phyloP scores from a whole-genome alignment of 2,113 vertebrate species.

The Dendrocopos noguchii region DNA sequence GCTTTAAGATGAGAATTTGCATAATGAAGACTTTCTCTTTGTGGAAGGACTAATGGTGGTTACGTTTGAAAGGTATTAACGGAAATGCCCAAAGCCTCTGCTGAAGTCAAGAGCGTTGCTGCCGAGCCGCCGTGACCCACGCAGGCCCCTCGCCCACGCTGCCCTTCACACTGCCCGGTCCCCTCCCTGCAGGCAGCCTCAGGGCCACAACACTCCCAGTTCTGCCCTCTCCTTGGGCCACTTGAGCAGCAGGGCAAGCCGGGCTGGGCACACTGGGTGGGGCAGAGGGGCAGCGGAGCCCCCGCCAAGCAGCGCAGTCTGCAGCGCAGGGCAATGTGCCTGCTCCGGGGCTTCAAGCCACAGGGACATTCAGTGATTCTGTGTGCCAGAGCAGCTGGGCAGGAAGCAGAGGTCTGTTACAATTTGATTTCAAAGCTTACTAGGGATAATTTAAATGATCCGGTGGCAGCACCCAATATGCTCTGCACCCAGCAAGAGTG shows the following conservation, averaged over 20 bases:
- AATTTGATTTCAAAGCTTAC: background rate
- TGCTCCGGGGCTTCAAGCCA: background rate
- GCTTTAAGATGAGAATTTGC: constrained; percentile 82
- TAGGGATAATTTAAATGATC: background rate
- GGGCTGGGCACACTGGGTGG: accelerated
- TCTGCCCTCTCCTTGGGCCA: background rate
- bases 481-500: background rate
- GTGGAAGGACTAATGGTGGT: constrained; percentile 36
- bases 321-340: background rate
- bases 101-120: background rate
- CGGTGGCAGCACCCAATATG: accelerated
- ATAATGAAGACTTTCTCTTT: constrained; percentile 77
- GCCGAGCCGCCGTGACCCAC: background rate
- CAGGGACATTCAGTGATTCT: accelerated
- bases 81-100: background rate
- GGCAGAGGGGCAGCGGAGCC: background rate
- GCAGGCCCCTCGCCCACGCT: accelerated
- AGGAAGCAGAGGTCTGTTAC: background rate
- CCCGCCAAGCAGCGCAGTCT: accelerated
- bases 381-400: accelerated
- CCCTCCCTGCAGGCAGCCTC: background rate
- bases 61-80: constrained; percentile 42
- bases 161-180: background rate
- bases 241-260: accelerated
- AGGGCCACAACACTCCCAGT: background rate